A percentile compares a stretch with the other conserved stretches of the same genome.
These are phyloP conservation scores for Etheostoma nigrum DNA, from an alignment of 2,797 vertebrate species.

Conservation along the genomic window DNA sequence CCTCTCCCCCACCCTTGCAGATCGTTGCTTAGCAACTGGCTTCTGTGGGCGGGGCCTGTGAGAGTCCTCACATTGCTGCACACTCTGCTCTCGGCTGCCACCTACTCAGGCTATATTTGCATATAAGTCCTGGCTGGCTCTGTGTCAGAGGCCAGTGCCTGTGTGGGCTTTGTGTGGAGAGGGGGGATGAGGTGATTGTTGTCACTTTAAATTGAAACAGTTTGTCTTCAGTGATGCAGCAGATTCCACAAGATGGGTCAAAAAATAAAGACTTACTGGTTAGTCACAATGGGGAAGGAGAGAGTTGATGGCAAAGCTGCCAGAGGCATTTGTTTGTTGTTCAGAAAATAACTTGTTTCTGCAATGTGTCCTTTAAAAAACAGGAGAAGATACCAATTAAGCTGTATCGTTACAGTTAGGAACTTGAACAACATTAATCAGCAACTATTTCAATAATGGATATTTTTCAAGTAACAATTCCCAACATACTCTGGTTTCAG, in stretches of 20 bases:
- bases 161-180: conserved; percentile 46
- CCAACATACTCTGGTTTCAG: background rate
- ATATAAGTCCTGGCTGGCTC: conserved; percentile 73
- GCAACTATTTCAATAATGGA: background rate
- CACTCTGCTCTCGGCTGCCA: conserved; percentile 65
- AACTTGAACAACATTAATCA: background rate
- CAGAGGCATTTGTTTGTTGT: conserved; percentile 6
- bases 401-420: background rate
- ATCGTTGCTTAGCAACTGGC: conserved; percentile 80
- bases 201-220: conserved; percentile 54
- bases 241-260: conserved; percentile 54
- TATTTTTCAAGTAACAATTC: background rate
- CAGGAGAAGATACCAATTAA: background rate
- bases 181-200: conserved; percentile 50
- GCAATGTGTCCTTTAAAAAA: background rate
- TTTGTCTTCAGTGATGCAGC: conserved; percentile 71
- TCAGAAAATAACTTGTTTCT: background rate
- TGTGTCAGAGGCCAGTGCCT: conserved; percentile 53
- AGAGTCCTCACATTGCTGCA: conserved; percentile 77
- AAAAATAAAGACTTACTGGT: conserved; percentile 28
- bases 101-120: conserved; percentile 82
- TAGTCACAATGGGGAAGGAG: conserved; percentile 9
- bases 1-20: conserved; percentile 28
- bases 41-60: conserved; percentile 72
- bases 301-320: background rate